Evolutionary conservation across 2,797 vertebrate species (phyloP).

Genomic region (Rousettus madagascariensis): DNA sequence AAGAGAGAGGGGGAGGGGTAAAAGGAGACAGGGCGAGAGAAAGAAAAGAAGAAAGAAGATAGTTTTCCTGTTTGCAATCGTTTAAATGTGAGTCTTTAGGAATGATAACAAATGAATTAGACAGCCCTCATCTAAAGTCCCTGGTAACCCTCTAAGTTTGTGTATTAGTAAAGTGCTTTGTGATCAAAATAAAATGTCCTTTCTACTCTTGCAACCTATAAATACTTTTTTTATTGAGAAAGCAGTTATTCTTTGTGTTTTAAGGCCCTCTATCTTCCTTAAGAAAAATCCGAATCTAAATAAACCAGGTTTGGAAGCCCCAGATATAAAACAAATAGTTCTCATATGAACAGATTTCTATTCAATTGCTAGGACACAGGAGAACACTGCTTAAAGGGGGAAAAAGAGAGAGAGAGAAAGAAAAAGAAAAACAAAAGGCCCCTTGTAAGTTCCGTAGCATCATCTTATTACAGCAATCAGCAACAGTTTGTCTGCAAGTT

Average conservation of each 20-base stretch:
- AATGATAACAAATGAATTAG: slow-evolving; percentile 41
- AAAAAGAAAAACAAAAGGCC: neutral
- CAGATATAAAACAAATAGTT: slow-evolving; percentile 52
- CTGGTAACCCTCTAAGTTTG: slow-evolving; percentile 15
- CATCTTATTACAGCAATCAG: neutral
- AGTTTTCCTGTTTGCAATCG: slow-evolving; percentile 40
- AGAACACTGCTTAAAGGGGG: neutral
- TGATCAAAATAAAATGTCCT: slow-evolving; percentile 49
- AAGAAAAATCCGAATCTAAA: slow-evolving; percentile 68
- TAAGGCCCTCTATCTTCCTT: slow-evolving; percentile 44
- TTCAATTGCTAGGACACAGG: neutral
- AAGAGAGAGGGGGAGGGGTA: neutral
- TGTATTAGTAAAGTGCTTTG: slow-evolving; percentile 24
- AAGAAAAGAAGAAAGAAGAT: neutral
- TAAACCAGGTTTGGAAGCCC: neutral
- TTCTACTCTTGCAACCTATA: neutral
- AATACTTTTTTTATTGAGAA: neutral
- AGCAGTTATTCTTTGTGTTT: slow-evolving; percentile 60
- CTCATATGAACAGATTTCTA: neutral
- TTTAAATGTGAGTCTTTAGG: slow-evolving; percentile 13
- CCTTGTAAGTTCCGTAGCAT: neutral
- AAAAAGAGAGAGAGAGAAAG: neutral
- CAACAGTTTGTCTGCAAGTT: slow-evolving; percentile 73
- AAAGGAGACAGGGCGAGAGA: neutral
- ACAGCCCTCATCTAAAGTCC: slow-evolving; percentile 2